These are phyloP conservation scores for Hoplias malabaricus DNA, from an alignment of 2,113 vertebrate species.

Conservation along the genomic window DNA sequence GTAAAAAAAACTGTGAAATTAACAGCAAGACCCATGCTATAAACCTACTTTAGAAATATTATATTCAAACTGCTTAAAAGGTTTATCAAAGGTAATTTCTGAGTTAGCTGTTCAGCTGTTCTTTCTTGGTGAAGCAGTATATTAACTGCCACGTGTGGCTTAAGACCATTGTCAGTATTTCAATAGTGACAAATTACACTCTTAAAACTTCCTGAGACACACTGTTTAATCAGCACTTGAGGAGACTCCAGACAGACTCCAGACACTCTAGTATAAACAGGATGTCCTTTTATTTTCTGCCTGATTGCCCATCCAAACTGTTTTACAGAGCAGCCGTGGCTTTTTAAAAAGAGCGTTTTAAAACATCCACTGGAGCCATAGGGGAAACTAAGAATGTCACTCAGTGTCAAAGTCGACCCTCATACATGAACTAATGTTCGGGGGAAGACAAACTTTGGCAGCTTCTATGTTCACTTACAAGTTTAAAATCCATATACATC, in stretches of 20 bases:
- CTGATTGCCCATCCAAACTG: slow-evolving; percentile 53
- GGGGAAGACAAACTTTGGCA: not conserved
- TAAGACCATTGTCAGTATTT: slow-evolving; percentile 29
- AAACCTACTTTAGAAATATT: not conserved
- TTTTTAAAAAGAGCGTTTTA: slow-evolving; percentile 42
- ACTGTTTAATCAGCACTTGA: slow-evolving; percentile 39
- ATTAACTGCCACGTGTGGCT: slow-evolving; percentile 20
- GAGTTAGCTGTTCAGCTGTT: too few species aligned
- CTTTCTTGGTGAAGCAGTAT: not conserved
- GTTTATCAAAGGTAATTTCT: not conserved
- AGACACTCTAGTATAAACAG: slow-evolving; percentile 54
- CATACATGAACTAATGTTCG: not conserved
- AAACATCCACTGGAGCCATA: slow-evolving; percentile 36
- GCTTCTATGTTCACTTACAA: not conserved
- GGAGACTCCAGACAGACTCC: slow-evolving; percentile 46
- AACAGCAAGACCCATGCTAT: too few species aligned
- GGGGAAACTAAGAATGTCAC: slow-evolving; percentile 20
- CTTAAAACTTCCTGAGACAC: slow-evolving; percentile 48
- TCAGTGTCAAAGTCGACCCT: not conserved
- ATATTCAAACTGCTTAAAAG: not conserved
- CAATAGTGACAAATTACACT: slow-evolving; percentile 47
- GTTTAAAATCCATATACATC: not conserved
- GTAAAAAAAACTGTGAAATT: too few species aligned
- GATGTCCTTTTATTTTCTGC: slow-evolving; percentile 61
- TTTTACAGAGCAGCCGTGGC: slow-evolving; percentile 46